A percentile compares a stretch with the other conserved stretches of the same genome.
These are phyloP conservation scores for Eristalinus sepulchralis DNA, from an alignment of 2,888 invertebrate genomes.

Conservation along the genomic window DNA sequence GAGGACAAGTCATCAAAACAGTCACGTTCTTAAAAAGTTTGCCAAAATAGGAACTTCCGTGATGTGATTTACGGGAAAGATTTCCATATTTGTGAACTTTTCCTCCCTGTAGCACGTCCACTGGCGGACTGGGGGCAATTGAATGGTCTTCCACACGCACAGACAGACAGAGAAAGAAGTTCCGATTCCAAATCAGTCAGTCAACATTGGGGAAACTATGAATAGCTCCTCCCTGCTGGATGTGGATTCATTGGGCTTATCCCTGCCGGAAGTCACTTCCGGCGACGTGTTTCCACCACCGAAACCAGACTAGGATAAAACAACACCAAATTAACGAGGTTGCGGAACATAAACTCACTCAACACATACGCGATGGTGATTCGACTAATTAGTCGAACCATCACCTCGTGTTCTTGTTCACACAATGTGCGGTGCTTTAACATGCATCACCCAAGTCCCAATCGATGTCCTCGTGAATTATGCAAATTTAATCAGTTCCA, in stretches of 20 bases:
- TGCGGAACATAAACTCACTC: neutral
- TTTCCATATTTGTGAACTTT: neutral
- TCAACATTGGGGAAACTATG: neutral
- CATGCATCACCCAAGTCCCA: neutral
- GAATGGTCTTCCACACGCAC: neutral
- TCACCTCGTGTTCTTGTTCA: neutral
- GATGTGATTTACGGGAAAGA: neutral
- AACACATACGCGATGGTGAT: neutral
- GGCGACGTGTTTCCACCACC: neutral
- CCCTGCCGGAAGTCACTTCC: neutral
- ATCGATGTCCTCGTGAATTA: neutral
- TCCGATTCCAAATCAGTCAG: neutral
- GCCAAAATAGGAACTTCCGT: neutral
- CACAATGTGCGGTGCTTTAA: neutral
- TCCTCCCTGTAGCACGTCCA: neutral
- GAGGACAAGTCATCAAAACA: neutral
- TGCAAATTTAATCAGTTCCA: neutral
- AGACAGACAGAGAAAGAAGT: neutral
- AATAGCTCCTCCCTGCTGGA: neutral
- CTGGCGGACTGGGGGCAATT: neutral
- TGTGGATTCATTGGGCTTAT: neutral
- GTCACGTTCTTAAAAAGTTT: neutral
- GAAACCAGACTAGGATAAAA: no score
- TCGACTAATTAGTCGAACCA: neutral
- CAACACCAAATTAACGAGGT: neutral